These are phyloP conservation scores for Dichetophora obliterata DNA, from an alignment of 2,888 invertebrate genomes.

Conservation along the genomic window DNA sequence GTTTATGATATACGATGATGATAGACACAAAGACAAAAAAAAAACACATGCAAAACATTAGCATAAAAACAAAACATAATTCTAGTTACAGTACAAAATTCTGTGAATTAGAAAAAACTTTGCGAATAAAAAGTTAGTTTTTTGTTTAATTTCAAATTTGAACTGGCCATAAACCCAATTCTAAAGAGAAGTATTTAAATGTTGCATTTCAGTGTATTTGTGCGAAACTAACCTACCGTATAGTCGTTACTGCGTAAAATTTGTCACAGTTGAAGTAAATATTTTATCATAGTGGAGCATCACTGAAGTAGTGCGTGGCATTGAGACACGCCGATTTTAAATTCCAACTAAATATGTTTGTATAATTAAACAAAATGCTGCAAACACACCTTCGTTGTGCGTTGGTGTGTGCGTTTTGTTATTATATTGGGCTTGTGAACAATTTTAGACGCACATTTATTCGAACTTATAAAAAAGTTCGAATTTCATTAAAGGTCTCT, in stretches of 20 bases:
- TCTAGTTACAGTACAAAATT: neutral
- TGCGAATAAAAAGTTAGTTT: constrained; percentile 22
- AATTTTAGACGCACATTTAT: no score
- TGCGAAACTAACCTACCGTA: constrained; percentile 61
- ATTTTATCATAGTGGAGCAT: constrained; percentile 35
- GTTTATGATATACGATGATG: neutral
- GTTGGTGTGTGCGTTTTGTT: no score
- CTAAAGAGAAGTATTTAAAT: neutral
- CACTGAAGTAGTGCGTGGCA: constrained; percentile 31
- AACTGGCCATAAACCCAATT: neutral
- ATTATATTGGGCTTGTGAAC: no score
- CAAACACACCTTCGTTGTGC: constrained; percentile 1
- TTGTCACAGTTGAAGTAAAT: constrained; percentile 5
- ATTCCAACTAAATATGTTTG: neutral
- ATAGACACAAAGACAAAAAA: constrained; percentile 4
- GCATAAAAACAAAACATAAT: neutral
- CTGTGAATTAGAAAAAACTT: constrained; percentile 19
- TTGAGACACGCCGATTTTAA: constrained; percentile 27
- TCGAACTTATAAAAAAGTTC: no score
- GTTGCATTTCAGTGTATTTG: neutral
- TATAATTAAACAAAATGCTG: no score
- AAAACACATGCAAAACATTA: neutral
- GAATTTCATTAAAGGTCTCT: no score
- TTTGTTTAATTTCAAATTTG: neutral
- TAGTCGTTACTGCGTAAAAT: constrained; percentile 28